These are phyloP conservation scores for Lophius americanus DNA, from an alignment of 2,797 vertebrate genomes.

Conservation along the genomic window DNA sequence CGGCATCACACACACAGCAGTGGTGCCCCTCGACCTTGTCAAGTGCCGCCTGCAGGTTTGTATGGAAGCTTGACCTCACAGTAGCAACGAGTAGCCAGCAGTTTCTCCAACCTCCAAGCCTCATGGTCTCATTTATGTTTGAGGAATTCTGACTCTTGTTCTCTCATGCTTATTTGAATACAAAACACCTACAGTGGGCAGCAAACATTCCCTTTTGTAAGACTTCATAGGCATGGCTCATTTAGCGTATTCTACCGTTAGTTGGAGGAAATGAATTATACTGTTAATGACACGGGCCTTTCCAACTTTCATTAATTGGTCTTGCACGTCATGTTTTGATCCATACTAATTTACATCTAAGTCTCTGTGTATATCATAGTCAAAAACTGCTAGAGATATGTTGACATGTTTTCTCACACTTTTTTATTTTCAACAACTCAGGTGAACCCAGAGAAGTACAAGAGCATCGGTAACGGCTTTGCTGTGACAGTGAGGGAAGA, in stretches of 20 bases:
- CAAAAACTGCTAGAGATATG: not conserved
- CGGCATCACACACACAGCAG: slow-evolving; percentile 85
- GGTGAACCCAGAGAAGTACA: slow-evolving; percentile 95
- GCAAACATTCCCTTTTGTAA: no score
- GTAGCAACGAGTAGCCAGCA: slow-evolving; percentile 7
- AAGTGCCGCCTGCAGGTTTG: slow-evolving; percentile 87
- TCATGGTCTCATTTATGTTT: not conserved
- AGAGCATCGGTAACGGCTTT: slow-evolving; percentile 94
- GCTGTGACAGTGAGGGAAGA: slow-evolving; percentile 90
- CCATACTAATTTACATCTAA: not conserved
- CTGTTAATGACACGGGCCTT: no score
- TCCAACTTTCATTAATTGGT: no score
- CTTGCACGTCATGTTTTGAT: no score
- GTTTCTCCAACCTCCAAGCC: not conserved
- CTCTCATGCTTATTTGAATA: no score
- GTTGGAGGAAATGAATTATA: no score
- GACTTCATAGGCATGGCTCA: no score
- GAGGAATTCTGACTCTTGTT: no score
- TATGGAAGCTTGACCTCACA: slow-evolving; percentile 49
- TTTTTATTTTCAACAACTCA: slow-evolving; percentile 57
- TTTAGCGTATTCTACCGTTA: no score
- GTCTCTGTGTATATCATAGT: not conserved
- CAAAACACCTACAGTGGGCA: no score
- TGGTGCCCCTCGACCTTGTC: slow-evolving; percentile 86
- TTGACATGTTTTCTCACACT: slow-evolving; percentile 9